Evolutionary conservation across 2,888 invertebrate species (phyloP), one percentile per base, ranked within the genome.

Genomic region (Leptopilina drosophilae): DNA sequence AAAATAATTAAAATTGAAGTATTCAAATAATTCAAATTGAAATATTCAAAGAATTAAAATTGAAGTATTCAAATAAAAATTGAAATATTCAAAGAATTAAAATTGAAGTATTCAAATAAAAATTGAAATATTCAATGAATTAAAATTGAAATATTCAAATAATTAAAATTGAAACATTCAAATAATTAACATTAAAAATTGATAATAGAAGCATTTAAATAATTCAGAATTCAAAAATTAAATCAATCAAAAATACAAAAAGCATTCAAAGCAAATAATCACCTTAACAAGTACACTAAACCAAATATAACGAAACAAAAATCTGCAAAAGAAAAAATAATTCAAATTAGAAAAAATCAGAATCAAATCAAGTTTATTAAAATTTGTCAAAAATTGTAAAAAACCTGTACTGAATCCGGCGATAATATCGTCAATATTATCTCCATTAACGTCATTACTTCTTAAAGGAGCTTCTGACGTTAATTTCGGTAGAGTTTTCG

Each of bases 391-490:
- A n/a, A 69, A 77, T 77, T 42, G 26, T 67, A 81, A 83, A 81
- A 83, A 89, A 95, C 96, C 95, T 89, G 96, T 96, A 77, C 95
- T 96, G 91, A 95, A 97, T 81, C 96, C 96, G 82, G 96, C 93
- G 78, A 97, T 93, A 40, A 96, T 93, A 91, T 97, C 97, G 76
- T 94, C 93, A 11, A 95, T 89, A 20, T 94, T 94, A 92, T 97
- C 96, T 4, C 93, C 92, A 91, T 96, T 95, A 1, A 96, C 93
- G 90, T 97, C 96, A 40, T 94, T 92, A 81, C 95, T 93, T 84
- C 96, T 93, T 82, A 96, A 92, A 0, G 96, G 95, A 78, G 96
- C 95, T 91, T 96, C 96, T 11, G 96, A 95, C 77, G 94, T 94
- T 76, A 96, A 92, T 87, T 95, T 94, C 0, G 96, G 95, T 88